These are phyloP conservation scores for Proteles cristata DNA, from an alignment of 2,113 vertebrate genomes.

Conservation along the genomic window DNA sequence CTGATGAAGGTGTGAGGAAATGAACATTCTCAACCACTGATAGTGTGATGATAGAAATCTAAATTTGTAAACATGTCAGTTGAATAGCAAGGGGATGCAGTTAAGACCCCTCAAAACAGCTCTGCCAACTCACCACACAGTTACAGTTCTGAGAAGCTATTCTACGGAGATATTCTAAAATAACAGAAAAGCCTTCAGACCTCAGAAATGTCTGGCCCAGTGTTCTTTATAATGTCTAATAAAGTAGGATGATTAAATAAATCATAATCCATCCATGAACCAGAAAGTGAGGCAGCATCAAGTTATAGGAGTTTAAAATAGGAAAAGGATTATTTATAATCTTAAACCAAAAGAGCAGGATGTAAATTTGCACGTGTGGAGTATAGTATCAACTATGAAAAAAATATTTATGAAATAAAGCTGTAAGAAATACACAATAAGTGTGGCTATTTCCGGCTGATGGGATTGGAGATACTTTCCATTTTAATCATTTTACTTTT, in stretches of 20 bases:
- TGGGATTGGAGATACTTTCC: not conserved
- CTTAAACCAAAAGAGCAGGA: not conserved
- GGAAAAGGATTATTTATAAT: not conserved
- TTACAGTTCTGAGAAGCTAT: not conserved
- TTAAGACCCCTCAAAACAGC: not conserved
- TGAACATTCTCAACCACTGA: not conserved
- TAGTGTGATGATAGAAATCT: not conserved
- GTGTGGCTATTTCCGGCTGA: not conserved
- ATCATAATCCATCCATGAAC: not conserved
- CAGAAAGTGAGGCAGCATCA: not conserved
- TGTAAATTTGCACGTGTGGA: not conserved
- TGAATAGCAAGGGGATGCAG: not conserved
- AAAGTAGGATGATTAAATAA: conserved; percentile 7
- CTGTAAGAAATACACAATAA: conserved; percentile 17
- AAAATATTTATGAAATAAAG: not conserved
- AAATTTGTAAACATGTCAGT: not conserved
- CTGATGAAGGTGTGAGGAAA: not conserved
- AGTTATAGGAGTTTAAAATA: not conserved
- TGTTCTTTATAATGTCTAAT: not conserved
- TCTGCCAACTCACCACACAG: not conserved
- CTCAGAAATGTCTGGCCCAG: not conserved
- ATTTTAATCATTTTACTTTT: conserved; percentile 16
- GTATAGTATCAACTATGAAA: not conserved
- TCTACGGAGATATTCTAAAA: not conserved
- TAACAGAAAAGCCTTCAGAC: not conserved